These are phyloP conservation scores for Huso huso DNA, from an alignment of 2,797 vertebrate species.

Conservation along the genomic window DNA sequence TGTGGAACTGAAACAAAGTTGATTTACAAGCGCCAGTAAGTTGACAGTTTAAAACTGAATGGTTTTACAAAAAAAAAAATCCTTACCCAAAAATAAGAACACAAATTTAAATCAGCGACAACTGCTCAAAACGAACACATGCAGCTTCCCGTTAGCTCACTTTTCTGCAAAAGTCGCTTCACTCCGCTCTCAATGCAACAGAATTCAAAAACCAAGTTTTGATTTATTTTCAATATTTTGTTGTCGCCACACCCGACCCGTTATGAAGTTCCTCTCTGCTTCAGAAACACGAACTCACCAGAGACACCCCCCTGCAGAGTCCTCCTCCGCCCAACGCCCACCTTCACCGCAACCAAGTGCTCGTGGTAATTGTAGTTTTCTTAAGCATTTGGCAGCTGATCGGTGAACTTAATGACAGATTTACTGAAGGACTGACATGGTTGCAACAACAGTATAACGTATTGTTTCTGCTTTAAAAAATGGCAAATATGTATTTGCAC, in stretches of 20 bases:
- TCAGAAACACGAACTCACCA: conserved; percentile 38
- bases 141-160: neutral
- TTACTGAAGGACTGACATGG: too few species aligned
- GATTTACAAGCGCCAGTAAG: too few species aligned
- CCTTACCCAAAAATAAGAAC: neutral
- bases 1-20: too few species aligned
- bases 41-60: too few species aligned
- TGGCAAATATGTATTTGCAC: too few species aligned
- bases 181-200: neutral
- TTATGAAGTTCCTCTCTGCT: conserved; percentile 45
- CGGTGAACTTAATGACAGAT: too few species aligned
- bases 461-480: too few species aligned
- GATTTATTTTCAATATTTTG: conserved; percentile 41
- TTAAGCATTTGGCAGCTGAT: neutral
- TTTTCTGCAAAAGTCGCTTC: neutral
- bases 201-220: neutral
- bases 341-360: conserved; percentile 19
- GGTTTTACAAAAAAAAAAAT: too few species aligned
- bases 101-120: neutral
- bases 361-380: conserved; percentile 44
- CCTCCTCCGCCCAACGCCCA: conserved; percentile 29
- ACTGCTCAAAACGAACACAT: neutral
- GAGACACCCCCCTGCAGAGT: conserved; percentile 24
- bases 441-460: too few species aligned
- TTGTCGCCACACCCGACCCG: conserved; percentile 61